These are phyloP conservation scores for Synanceia verrucosa DNA, from an alignment of 2,797 vertebrate species.

Conservation along the genomic window DNA sequence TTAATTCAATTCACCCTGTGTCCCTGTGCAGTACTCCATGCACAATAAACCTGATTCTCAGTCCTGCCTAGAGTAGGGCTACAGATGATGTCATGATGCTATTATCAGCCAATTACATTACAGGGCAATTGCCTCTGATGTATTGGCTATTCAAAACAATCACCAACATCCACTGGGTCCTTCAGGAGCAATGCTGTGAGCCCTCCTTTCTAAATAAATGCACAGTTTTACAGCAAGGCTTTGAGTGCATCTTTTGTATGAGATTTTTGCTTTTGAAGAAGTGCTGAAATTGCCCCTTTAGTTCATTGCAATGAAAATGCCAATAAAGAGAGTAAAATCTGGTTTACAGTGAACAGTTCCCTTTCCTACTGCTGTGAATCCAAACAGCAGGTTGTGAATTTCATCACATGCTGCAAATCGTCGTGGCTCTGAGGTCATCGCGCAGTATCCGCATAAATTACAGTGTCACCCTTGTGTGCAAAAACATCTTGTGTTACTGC, in stretches of 20 bases:
- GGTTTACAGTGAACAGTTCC: constrained; percentile 19
- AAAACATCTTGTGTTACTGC: constrained; percentile 64
- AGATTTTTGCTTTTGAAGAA: constrained; percentile 2
- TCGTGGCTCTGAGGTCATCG: constrained; percentile 24
- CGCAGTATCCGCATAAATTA: constrained; percentile 57
- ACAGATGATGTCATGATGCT: constrained; percentile 71
- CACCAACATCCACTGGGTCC: constrained; percentile 61
- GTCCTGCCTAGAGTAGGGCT: constrained; percentile 38
- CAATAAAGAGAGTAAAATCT: constrained; percentile 31
- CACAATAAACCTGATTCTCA: constrained; percentile 57
- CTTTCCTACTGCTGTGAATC: constrained; percentile 26
- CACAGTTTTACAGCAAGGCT: constrained; percentile 32
- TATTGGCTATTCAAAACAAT: constrained; percentile 76
- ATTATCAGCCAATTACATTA: constrained; percentile 80
- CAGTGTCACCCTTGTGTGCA: constrained; percentile 37
- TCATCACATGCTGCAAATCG: constrained; percentile 45
- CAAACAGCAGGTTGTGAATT: constrained; percentile 32
- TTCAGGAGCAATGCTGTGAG: constrained; percentile 40
- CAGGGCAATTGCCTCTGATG: constrained; percentile 71
- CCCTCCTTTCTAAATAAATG: constrained; percentile 45
- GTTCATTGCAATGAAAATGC: neutral
- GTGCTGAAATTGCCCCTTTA: constrained; percentile 3
- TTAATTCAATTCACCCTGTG: constrained; percentile 63
- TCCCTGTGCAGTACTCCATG: constrained; percentile 47
- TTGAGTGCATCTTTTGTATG: constrained; percentile 36